phyloP scores from a whole-genome alignment of 2,113 vertebrate genomes.

The Scytalopus superciliaris region DNA sequence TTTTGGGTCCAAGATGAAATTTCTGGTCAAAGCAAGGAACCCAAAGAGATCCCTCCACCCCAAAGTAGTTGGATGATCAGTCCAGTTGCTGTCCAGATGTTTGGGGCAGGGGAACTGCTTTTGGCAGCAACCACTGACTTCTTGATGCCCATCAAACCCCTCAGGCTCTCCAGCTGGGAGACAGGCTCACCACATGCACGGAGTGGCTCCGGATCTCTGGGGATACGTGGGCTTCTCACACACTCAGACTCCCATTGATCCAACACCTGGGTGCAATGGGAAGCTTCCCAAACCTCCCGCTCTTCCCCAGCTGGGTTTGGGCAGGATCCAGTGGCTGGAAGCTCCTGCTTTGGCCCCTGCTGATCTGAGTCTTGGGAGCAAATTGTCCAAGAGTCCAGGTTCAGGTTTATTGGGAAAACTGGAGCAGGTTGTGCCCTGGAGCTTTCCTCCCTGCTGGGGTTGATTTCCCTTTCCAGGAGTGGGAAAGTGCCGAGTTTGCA shows the following conservation, averaged over 20 bases:
- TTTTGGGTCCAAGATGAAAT: background rate
- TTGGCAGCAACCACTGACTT: background rate
- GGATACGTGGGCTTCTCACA: accelerated
- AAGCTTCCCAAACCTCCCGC: background rate
- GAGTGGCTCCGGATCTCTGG: background rate
- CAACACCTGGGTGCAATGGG: background rate
- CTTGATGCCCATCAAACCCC: background rate
- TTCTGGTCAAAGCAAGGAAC: background rate
- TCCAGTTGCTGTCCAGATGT: background rate
- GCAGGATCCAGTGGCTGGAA: background rate
- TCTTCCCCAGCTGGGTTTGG: background rate
- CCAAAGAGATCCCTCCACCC: background rate
- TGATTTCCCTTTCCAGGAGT: background rate
- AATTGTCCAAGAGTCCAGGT: background rate
- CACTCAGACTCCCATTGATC: accelerated
- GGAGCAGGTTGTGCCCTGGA: background rate
- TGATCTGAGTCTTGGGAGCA: background rate
- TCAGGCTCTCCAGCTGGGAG: background rate
- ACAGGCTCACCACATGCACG: accelerated
- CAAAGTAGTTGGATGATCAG: accelerated
- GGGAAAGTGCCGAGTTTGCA: background rate
- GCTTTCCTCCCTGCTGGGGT: background rate
- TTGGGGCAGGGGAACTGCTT: background rate
- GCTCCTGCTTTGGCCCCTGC: background rate
- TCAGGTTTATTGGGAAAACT: background rate